These are phyloP conservation scores for Cirrhinus molitorella DNA, from an alignment of 2,797 vertebrate genomes.

Conservation along the genomic window DNA sequence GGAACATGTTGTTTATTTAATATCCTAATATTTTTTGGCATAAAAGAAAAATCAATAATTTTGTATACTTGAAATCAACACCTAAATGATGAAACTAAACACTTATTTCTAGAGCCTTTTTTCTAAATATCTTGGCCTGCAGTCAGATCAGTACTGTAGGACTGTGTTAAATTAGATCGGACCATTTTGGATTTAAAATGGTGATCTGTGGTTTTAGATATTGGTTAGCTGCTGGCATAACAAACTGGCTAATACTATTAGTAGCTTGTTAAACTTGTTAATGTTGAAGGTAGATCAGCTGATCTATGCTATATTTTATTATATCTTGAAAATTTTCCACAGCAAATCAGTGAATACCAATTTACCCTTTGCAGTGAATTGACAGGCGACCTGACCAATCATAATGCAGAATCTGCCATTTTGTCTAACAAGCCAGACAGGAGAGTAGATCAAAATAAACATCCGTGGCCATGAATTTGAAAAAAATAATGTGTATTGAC, in stretches of 20 bases:
- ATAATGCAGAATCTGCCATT: too few relatives aligned
- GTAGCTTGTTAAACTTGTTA: not conserved
- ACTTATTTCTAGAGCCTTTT: not conserved
- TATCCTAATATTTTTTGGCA: too few relatives aligned
- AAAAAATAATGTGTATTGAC: too few relatives aligned
- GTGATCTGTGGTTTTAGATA: not conserved
- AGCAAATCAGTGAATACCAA: not conserved
- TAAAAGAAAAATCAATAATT: too few relatives aligned
- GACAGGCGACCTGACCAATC: too few relatives aligned
- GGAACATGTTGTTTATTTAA: too few relatives aligned
- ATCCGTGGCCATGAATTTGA: too few relatives aligned
- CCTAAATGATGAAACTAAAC: not conserved
- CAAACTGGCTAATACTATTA: not conserved
- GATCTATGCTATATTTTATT: not conserved
- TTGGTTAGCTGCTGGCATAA: not conserved
- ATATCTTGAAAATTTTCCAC: not conserved
- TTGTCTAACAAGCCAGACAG: too few relatives aligned
- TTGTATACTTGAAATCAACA: not conserved
- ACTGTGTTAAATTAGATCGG: not conserved
- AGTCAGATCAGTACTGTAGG: not conserved
- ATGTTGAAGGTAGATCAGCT: not conserved
- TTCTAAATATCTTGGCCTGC: not conserved
- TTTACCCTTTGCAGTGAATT: not conserved
- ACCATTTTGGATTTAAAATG: not conserved
- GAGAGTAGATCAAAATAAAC: too few relatives aligned